Conservation (phyloP, 2,888 invertebrate species). For the Drosophila neotestacea region DNA sequence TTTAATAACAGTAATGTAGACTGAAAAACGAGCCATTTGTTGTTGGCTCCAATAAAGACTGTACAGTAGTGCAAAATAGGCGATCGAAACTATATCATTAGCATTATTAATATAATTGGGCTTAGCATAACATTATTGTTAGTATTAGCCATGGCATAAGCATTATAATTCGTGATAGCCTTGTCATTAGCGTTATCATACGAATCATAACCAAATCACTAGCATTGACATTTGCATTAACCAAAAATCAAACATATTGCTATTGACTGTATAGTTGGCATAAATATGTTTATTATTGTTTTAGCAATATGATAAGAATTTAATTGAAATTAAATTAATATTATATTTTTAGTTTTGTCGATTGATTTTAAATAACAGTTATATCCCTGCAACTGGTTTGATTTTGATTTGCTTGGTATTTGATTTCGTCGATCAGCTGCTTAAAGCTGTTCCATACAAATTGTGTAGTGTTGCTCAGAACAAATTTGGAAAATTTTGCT, state of each 20-base stretch:
- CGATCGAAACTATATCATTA: neutral
- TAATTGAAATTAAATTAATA: too few species aligned
- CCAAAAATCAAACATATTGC: neutral
- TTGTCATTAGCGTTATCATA: neutral
- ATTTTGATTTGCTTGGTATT: too few species aligned
- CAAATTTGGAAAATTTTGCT: too few species aligned
- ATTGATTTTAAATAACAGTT: too few species aligned
- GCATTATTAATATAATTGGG: neutral
- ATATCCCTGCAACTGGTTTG: too few species aligned
- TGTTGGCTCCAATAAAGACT: neutral
- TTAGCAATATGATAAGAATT: neutral
- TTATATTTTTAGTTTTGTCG: too few species aligned
- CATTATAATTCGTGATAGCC: neutral
- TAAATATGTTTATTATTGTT: neutral
- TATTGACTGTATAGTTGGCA: neutral
- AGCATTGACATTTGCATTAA: neutral
- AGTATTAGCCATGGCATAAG: neutral
- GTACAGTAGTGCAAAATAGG: neutral
- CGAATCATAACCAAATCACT: neutral
- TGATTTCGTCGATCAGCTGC: too few species aligned
- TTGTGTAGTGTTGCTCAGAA: too few species aligned
- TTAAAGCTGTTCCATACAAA: too few species aligned
- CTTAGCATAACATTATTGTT: neutral
- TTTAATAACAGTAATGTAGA: constrained; percentile 23
- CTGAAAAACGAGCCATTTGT: neutral